Percentiles rank a stretch among this genome's conserved stretches.
Evolutionary conservation across 2,888 invertebrate genomes (phyloP).

Genomic region (Meteorus cinctellus): DNA sequence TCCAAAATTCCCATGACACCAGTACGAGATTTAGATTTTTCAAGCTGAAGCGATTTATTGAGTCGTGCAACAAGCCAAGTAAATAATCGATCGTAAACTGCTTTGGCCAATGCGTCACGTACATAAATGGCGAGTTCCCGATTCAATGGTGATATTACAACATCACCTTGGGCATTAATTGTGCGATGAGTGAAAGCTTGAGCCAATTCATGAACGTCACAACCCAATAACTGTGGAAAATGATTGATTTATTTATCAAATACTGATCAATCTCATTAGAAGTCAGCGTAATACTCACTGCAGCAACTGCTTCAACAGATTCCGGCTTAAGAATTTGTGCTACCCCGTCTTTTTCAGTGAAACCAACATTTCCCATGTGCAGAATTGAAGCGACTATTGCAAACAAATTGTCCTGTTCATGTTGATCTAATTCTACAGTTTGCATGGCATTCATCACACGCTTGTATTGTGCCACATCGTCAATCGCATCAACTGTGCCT

Average conservation of each 20-base stretch:
- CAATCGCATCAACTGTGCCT: constrained; percentile 72
- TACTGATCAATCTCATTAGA: not conserved
- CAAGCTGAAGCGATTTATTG: constrained; percentile 83
- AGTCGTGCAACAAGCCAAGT: constrained; percentile 90
- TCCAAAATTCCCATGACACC: constrained; percentile 92
- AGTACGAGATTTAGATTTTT: constrained; percentile 75
- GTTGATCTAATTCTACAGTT: constrained; percentile 83
- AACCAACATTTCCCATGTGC: constrained; percentile 90
- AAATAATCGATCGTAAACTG: constrained; percentile 92
- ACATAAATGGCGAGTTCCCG: constrained; percentile 89
- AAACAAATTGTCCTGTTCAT: constrained; percentile 85
- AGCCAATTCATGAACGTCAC: constrained; percentile 79
- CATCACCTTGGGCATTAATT: constrained; percentile 89
- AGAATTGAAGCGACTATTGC: constrained; percentile 88
- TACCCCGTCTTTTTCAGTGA: constrained; percentile 82
- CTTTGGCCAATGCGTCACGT: constrained; percentile 92
- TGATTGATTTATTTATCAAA: constrained; percentile 16
- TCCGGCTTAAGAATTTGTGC: constrained; percentile 82
- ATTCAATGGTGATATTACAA: constrained; percentile 86
- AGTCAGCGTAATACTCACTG: constrained; percentile 74
- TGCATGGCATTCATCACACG: constrained; percentile 84
- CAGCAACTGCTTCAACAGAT: constrained; percentile 79
- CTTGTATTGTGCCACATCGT: constrained; percentile 82
- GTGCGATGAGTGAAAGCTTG: constrained; percentile 88
- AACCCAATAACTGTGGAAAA: constrained; percentile 81